Evolutionary conservation across 2,113 vertebrate genomes (phyloP), one percentile per base, ranked within the genome.

Genomic region (Oncorhynchus clarkii): DNA sequence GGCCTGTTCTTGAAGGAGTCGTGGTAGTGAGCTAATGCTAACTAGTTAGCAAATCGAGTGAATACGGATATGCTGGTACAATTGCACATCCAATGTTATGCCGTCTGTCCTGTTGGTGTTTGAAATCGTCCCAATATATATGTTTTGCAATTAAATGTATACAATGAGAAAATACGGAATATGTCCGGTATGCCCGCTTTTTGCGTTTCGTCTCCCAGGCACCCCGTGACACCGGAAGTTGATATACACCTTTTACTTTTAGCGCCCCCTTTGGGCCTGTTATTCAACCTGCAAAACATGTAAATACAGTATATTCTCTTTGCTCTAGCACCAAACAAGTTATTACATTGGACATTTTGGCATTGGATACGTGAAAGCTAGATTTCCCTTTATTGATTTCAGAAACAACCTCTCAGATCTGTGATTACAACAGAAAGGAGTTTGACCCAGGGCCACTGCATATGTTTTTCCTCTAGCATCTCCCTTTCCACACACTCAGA

Each of bases 171-270:
- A 87, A 80, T 77, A 80, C 67, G 76, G 20, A 7, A n/a, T 69
- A 82, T 79, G 72, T 83, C 86, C 82, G 72, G 73, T 88, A 78
- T 88, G 89, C 87, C 89, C 90, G 90, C 91, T 90, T 72, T 88
- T 83, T 78, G 75, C 87, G 79, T 86, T 80, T 80, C 82, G 87
- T 90, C 87, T 86, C 78, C 80, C 84, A 80, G 87, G 62, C 68
- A 78, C 83, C 80, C 88, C 78, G 81, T 89, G 82, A 90, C 84
- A 91, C 87, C 82, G 91, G 91, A 92, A 89, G 89, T 87, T 88
- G 84, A 91, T 82, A 90, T 82, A 68, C 72, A 62, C 67, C 20
- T 24, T 54, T 70, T 7, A 73, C 71, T 27, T 62, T 73, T 72
- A 27, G 39, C 45, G 22, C 26, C 26, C 62, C 26, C 62, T 26